A percentile compares a stretch with the other conserved stretches of the same genome.
phyloP scores from a whole-genome alignment of 2,113 vertebrate species.

The Malurus melanocephalus region DNA sequence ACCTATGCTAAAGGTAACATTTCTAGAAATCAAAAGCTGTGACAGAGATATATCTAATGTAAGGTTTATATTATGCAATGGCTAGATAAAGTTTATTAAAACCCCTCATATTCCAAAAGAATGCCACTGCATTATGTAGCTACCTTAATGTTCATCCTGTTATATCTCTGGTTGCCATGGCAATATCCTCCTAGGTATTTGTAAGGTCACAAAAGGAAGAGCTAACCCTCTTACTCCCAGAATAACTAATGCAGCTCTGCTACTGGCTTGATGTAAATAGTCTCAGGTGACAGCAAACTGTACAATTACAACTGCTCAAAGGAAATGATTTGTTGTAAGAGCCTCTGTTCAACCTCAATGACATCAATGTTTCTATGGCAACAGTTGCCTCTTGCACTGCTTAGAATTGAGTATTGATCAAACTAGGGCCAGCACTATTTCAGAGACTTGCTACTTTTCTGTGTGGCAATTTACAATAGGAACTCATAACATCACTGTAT shows the following conservation, averaged over 20 bases:
- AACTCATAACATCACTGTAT: constrained; percentile 86
- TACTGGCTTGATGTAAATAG: constrained; percentile 90
- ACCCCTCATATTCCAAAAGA: constrained; percentile 55
- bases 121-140: constrained; percentile 63
- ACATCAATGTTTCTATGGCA: constrained; percentile 97
- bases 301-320: constrained; percentile 95
- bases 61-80: not conserved
- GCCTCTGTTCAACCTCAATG: constrained; percentile 90
- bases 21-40: not conserved
- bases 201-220: constrained; percentile 87
- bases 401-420: constrained; percentile 99
- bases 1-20: not conserved
- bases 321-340: constrained; percentile 96
- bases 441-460: constrained; percentile 86
- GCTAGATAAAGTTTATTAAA: constrained; percentile 69
- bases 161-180: constrained; percentile 84
- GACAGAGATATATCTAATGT: constrained; percentile 19
- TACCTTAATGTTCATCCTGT: constrained; percentile 69
- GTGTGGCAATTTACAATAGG: constrained; percentile 91
- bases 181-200: constrained; percentile 85
- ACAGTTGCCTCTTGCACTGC: constrained; percentile 89
- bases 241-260: constrained; percentile 90
- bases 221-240: constrained; percentile 80
- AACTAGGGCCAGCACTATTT: constrained; percentile 77
- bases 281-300: constrained; percentile 89